Conservation (phyloP, 2,888 invertebrate genomes). For the Drosophila anceps region DNA sequence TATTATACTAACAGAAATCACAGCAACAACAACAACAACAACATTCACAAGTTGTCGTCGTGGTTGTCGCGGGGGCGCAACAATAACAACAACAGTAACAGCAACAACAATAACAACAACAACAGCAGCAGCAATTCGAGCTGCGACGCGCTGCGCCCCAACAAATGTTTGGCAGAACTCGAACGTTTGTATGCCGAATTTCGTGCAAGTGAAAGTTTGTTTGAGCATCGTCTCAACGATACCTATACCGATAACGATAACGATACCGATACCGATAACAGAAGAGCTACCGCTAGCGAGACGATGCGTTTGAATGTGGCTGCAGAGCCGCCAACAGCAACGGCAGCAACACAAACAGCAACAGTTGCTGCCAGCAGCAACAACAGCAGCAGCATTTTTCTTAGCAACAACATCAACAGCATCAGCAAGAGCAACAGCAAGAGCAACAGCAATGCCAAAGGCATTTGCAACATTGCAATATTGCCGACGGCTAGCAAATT, state of each 20-base stretch:
- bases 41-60: conserved; percentile 52
- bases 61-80: conserved; percentile 51
- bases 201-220: conserved; percentile 83
- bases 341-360: conserved; percentile 43
- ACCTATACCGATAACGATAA: conserved; percentile 39
- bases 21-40: conserved; percentile 25
- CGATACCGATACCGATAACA: conserved; percentile 39
- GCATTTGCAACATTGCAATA: conserved; percentile 65
- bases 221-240: conserved; percentile 62
- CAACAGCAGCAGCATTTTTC: conserved; percentile 71
- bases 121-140: conserved; percentile 20
- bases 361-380: conserved; percentile 41
- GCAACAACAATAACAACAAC: conserved; percentile 31
- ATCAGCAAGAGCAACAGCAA: conserved; percentile 60
- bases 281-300: conserved; percentile 9
- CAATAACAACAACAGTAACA: conserved; percentile 45
- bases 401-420: conserved; percentile 70
- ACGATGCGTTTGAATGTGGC: conserved; percentile 84
- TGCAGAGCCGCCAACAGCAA: conserved; percentile 63
- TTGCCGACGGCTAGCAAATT: conserved; percentile 61
- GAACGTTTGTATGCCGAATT: conserved; percentile 83
- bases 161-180: conserved; percentile 84
- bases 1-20: conserved; percentile 7
- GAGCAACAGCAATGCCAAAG: conserved; percentile 53
- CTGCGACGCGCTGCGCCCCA: conserved; percentile 72